These are phyloP conservation scores for Tipula unca DNA, from an alignment of 2,888 invertebrate genomes.

Conservation along the genomic window DNA sequence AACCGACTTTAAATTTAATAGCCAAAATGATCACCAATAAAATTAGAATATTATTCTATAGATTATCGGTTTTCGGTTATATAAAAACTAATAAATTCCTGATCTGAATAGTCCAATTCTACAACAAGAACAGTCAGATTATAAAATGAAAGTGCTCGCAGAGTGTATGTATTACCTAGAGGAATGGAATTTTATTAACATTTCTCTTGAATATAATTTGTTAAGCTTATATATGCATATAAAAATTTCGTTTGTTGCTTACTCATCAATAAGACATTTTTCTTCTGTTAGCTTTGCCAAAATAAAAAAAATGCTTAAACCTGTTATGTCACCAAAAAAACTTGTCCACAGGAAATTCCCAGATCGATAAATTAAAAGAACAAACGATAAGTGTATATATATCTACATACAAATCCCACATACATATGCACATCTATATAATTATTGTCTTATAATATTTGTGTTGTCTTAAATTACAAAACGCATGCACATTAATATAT, in stretches of 20 bases:
- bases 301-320: not conserved
- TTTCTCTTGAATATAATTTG: not conserved
- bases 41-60: not conserved
- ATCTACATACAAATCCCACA: not conserved
- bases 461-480: not conserved
- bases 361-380: not conserved
- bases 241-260: not conserved
- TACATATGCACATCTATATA: not conserved
- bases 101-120: not conserved
- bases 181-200: not conserved
- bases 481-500: not conserved
- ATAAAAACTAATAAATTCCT: not conserved
- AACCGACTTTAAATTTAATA: not conserved
- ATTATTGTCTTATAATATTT: not conserved
- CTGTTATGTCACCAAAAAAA: not conserved
- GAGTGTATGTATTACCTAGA: not conserved
- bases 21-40: not conserved
- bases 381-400: not conserved
- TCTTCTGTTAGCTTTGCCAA: not conserved
- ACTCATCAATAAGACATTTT: not conserved
- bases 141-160: not conserved
- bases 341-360: conserved; percentile 14
- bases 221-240: not conserved
- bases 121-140: not conserved
- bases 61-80: not conserved